phyloP scores from a whole-genome alignment of 2,888 invertebrate species.

The Eupithecia exiguata region DNA sequence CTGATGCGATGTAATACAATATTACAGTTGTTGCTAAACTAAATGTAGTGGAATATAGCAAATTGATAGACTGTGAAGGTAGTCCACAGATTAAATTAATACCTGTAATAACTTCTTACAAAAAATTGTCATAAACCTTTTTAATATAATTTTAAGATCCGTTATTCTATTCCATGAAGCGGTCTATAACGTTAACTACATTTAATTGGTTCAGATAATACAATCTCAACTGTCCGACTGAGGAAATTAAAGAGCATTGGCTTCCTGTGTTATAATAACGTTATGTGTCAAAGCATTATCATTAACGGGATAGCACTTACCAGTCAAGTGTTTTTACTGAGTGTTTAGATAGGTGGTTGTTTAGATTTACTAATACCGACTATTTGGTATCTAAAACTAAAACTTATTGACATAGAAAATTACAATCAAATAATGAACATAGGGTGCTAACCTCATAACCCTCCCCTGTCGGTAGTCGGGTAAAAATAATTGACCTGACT shows the following conservation, averaged over 20 bases:
- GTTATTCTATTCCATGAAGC: conserved; percentile 16
- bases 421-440: no score
- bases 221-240: conserved; percentile 30
- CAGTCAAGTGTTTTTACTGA: conserved; percentile 34
- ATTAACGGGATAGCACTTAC: conserved; percentile 30
- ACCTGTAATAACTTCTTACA: not conserved
- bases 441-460: no score
- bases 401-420: no score
- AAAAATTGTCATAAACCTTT: conserved; percentile 15
- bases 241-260: conserved; percentile 40
- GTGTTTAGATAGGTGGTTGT: not conserved
- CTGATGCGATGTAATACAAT: conserved; percentile 24
- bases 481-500: no score
- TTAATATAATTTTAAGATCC: conserved; percentile 10
- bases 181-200: conserved; percentile 25
- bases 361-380: not conserved
- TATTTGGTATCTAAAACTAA: not conserved
- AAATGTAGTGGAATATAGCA: conserved; percentile 15
- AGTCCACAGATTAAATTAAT: no score
- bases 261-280: conserved; percentile 41
- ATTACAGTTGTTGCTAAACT: conserved; percentile 27
- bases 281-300: conserved; percentile 40
- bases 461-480: no score
- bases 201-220: conserved; percentile 37
- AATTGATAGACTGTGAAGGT: conserved; percentile 6